Evolutionary conservation across 2,113 vertebrate genomes (phyloP), one percentile per base, ranked within the genome.

Genomic region (Silurus glanis): DNA sequence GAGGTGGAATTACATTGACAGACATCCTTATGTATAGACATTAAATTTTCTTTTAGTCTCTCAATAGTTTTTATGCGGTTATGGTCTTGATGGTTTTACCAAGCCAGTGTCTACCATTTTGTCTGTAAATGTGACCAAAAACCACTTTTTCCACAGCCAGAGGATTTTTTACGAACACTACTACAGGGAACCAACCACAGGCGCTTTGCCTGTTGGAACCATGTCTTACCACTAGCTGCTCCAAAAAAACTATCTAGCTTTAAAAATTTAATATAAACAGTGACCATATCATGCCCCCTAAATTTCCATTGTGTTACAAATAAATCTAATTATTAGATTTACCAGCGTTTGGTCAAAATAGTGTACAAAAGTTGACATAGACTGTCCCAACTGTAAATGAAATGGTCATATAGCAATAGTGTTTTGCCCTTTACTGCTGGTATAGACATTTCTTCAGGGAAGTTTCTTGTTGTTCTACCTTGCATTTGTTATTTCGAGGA

Each of bases 401-500:
- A 25, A 0, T 2, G 4, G 51, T 76, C 13, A 3, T 76, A 6
- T 71, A 8, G n/a, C 28, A 47, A 12, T 13, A 67, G 5, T 25
- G 19, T 55, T 78, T 85, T 78, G 45, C 64, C n/a, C 49, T 56
- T 37, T 55, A 9, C 49, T 55, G 62, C 19, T 55, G 10, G 84
- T 28, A 12, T 8, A 58, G 51, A 47, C 10, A 47, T 45, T 79
- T 66, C 75, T 67, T 69, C 75, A 47, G 7, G 25, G 61, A 3
- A 13, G 6, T 69, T 56, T 85, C 75, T 66, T 85, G n/a, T 61
- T 79, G 80, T 66, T 85, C 72, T 56, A 10, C 59, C 66, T 21
- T 66, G 49, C 84, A 37, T 37, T 37, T 37, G 37, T 37, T 37
- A 37, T 37, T 37, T 25, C 49, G 67, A 85, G 74, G 28, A 58